Evolutionary conservation across 2,113 vertebrate species (phyloP), one percentile per base, ranked within the genome.

Genomic region (Burhinus bistriatus): DNA sequence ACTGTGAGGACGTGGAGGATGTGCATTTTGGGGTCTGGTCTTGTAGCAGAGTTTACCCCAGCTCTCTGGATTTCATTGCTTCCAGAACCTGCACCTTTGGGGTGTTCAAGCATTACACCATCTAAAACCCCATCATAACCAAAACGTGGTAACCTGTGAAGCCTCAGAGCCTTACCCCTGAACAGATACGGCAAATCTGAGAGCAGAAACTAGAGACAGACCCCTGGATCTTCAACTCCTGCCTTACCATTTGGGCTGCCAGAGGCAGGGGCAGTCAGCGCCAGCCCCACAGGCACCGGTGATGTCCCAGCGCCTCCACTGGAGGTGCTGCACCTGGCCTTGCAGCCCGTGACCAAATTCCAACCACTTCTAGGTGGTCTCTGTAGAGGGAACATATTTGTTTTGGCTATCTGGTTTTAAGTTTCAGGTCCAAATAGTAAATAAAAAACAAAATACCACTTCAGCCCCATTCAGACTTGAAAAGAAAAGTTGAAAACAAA

Each of bases 291-390:
- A 15, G 73, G 14, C 19, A 73, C 4, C 1, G 32, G 9, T 11
- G 40, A 42, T 29, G 21, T 25, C 12, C 75, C 69, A 38, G 55
- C 4, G 4, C 22, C 32, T 32, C 3, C 8, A 21, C 0, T 0
- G 6, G 25, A 68, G 13, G 8, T 26, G 26, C 36, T 70, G 13
- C 51, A 15, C 8, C 62, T 8, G 38, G 7, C 17, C 30, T 20
- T 47, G 65, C 14, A 69, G 47, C 3, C 58, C 57, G 7, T n/a
- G 11, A 61, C 58, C 22, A 3, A 61, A 34, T 52, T 52, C 78
- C 42, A 69, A 20, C 18, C 47, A 36, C 30, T 78, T 86, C 15
- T 25, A 59, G 86, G 66, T 3, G 4, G 38, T 22, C 6, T 54
- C 61, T 45, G 27, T 22, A 62, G 15, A 75, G 40, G 25, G 25